Evolutionary conservation across 2,888 invertebrate species (phyloP).

Genomic region (Apodemia arnacis): DNA sequence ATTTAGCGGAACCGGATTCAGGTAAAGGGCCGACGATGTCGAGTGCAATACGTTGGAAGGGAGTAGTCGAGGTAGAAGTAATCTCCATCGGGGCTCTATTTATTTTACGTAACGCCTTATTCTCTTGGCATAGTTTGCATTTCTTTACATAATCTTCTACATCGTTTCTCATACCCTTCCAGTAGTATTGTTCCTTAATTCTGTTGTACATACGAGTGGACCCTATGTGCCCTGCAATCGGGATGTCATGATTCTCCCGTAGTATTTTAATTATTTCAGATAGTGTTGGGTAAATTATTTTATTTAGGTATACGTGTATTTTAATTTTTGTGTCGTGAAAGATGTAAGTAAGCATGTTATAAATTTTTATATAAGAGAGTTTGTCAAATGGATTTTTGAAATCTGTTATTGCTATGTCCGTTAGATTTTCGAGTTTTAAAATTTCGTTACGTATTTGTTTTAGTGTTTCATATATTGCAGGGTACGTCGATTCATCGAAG

Average conservation of each 20-base stretch:
- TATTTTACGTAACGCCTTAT: constrained; percentile 17
- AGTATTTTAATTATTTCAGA: background rate
- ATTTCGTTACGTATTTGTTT: constrained; percentile 21
- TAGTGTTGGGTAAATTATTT: background rate
- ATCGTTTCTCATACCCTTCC: constrained; percentile 14
- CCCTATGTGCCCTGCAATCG: background rate
- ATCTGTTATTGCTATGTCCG: constrained; percentile 38
- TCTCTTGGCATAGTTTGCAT: constrained; percentile 11
- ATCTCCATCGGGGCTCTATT: constrained; percentile 33
- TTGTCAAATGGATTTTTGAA: constrained; percentile 52
- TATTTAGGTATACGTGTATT: constrained; percentile 69
- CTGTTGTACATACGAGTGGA: background rate
- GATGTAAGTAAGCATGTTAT: constrained; percentile 73
- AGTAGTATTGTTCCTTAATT: background rate
- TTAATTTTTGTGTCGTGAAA: constrained; percentile 77
- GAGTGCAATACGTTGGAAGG: constrained; percentile 20
- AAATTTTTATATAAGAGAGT: constrained; percentile 70
- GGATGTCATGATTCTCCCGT: background rate
- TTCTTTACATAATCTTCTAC: constrained; percentile 29
- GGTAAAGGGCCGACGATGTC: constrained; percentile 16
- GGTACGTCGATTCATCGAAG: constrained; percentile 31
- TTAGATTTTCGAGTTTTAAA: background rate
- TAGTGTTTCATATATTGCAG: constrained; percentile 10
- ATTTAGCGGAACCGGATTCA: background rate
- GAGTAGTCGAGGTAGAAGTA: constrained; percentile 20